These are phyloP conservation scores for Ceratina japonica DNA, from an alignment of 1,140 invertebrate species.

Conservation along the genomic window DNA sequence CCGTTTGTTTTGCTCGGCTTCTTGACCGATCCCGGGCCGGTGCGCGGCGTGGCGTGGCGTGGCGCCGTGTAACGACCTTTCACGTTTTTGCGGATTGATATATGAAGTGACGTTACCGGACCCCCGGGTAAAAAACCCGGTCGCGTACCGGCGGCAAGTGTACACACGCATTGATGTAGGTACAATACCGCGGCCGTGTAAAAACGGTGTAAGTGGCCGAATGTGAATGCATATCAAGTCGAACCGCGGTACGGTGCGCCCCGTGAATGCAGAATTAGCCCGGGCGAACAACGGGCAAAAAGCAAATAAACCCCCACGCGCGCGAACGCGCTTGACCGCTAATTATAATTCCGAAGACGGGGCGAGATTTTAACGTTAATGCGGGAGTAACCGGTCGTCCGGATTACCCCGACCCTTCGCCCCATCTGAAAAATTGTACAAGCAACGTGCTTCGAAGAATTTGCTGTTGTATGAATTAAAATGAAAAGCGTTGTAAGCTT, in stretches of 20 bases:
- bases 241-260: conserved; percentile 21
- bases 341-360: conserved; percentile 21
- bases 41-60: neutral
- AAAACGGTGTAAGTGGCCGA: conserved; percentile 36
- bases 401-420: neutral
- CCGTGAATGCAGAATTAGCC: conserved; percentile 39
- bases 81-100: conserved; percentile 55
- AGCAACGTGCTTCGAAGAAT: no score
- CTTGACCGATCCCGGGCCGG: conserved; percentile 28
- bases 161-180: conserved; percentile 27
- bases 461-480: no score
- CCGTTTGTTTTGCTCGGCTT: conserved; percentile 50
- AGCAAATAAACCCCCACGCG: neutral
- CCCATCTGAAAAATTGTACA: no score
- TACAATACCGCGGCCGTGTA: conserved; percentile 15
- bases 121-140: conserved; percentile 22
- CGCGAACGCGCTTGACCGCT: neutral
- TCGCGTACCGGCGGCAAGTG: conserved; percentile 16
- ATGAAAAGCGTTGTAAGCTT: no score
- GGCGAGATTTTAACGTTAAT: neutral
- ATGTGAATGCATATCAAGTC: conserved; percentile 37
- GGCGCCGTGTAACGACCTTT: conserved; percentile 8
- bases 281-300: conserved; percentile 3
- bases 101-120: conserved; percentile 54
- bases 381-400: neutral